Evolutionary conservation across 2,113 vertebrate species (phyloP).

Genomic region (Pterophyllum scalare): DNA sequence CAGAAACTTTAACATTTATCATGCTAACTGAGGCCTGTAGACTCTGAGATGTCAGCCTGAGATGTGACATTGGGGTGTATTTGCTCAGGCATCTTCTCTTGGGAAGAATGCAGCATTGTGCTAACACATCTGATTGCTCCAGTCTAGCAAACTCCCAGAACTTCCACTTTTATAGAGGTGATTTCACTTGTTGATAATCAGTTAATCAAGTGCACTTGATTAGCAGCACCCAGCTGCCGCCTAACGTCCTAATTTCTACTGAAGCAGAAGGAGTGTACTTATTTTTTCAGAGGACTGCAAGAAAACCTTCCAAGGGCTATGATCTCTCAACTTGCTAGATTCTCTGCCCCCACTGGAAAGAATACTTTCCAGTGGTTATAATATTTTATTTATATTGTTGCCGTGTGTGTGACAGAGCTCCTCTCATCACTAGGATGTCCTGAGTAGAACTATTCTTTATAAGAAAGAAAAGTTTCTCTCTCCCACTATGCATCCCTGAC

Average conservation of each 20-base stretch:
- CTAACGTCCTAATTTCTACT: background rate
- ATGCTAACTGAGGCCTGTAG: background rate
- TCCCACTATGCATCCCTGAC: constrained; percentile 41
- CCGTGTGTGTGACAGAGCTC: background rate
- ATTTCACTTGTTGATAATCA: background rate
- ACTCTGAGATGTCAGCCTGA: background rate
- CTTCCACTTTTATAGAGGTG: background rate
- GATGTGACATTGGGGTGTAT: background rate
- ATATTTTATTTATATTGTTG: constrained; percentile 5
- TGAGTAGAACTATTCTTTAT: background rate
- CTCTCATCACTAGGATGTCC: constrained; percentile 4
- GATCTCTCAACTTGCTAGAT: background rate
- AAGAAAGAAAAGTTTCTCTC: constrained; percentile 38
- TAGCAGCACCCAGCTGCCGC: background rate
- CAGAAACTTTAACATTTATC: background rate
- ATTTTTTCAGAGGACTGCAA: background rate
- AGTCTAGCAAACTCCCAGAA: background rate
- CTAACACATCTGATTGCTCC: background rate
- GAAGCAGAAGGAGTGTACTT: background rate
- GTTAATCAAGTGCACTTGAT: background rate
- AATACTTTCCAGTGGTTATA: background rate
- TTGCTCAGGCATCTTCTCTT: background rate
- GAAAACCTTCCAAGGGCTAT: background rate
- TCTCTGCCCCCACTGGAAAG: background rate
- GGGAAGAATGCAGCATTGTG: background rate